phyloP scores from a whole-genome alignment of 1,140 invertebrate species.

The Drosophila pandora region DNA sequence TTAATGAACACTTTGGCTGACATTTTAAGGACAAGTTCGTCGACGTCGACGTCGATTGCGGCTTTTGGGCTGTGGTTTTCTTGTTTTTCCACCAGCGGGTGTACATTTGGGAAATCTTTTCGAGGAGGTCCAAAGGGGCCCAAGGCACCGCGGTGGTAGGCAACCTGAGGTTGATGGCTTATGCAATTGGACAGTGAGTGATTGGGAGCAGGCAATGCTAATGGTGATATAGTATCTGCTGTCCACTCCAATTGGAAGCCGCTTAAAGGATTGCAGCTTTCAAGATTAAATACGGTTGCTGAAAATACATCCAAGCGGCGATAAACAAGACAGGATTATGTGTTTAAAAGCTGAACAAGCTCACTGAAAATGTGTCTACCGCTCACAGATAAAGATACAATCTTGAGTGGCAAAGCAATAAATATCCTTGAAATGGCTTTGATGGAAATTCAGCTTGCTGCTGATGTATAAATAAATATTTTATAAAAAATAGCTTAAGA shows the following conservation, averaged over 20 bases:
- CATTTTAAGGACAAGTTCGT: conserved; percentile 82
- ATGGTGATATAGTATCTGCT: conserved; percentile 52
- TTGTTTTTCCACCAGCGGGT: conserved; percentile 8
- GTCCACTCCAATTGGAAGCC: conserved; percentile 35
- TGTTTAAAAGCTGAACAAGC: conserved; percentile 11
- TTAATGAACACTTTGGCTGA: conserved; percentile 80
- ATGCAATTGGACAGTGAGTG: conserved; percentile 71
- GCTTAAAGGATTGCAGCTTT: conserved; percentile 35
- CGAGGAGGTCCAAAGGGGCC: neutral
- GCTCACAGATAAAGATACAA: conserved; percentile 5
- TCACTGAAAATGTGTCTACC: conserved; percentile 1
- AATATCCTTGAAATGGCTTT: conserved; percentile 4
- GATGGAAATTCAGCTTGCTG: neutral
- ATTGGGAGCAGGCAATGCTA: conserved; percentile 52
- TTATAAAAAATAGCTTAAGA: neutral
- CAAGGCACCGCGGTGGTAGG: neutral
- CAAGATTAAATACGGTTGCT: conserved; percentile 30
- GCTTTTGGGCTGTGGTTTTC: conserved; percentile 26
- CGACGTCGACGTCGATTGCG: conserved; percentile 23
- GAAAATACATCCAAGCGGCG: conserved; percentile 29
- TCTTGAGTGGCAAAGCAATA: neutral
- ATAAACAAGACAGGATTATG: conserved; percentile 36
- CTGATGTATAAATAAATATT: neutral
- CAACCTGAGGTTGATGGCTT: conserved; percentile 57
- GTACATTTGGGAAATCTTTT: conserved; percentile 1